Conservation (phyloP, 2,113 vertebrate genomes). For the Holacanthus passer region DNA sequence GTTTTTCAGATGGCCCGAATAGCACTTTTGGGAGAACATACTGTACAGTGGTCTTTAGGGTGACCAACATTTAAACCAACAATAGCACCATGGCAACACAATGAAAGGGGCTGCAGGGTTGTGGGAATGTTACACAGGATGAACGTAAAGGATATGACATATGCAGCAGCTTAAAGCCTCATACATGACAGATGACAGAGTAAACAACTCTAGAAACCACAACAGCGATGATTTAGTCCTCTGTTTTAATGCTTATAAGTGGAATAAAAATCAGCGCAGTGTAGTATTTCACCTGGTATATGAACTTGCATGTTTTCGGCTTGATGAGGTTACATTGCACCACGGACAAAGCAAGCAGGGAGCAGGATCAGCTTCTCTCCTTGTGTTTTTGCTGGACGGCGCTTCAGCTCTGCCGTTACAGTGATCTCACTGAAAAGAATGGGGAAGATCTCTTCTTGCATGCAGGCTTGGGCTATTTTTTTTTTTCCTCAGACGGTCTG, state of each 20-base stretch:
- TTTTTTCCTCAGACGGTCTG: constrained; percentile 24
- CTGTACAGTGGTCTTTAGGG: not conserved
- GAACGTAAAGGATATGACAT: constrained; percentile 1
- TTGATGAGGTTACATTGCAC: not conserved
- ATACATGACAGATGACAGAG: not conserved
- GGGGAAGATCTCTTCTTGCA: constrained; percentile 20
- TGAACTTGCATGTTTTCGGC: not conserved
- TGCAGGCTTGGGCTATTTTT: not conserved
- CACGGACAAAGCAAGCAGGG: not conserved
- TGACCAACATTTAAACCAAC: not conserved
- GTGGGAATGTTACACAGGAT: not conserved
- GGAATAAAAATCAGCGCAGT: not conserved
- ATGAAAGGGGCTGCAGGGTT: not conserved
- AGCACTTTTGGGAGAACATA: not conserved
- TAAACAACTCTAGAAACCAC: not conserved
- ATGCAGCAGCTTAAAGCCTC: not conserved
- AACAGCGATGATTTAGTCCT: not conserved
- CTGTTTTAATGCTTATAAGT: not conserved
- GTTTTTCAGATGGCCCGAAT: not conserved
- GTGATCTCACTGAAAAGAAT: constrained; percentile 11
- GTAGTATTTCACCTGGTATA: not conserved
- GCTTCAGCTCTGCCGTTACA: not conserved
- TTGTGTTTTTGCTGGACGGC: not conserved
- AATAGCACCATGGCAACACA: not conserved
- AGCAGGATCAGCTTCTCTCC: not conserved